phyloP scores from a whole-genome alignment of 2,888 invertebrate species.

The Agrochola lota region DNA sequence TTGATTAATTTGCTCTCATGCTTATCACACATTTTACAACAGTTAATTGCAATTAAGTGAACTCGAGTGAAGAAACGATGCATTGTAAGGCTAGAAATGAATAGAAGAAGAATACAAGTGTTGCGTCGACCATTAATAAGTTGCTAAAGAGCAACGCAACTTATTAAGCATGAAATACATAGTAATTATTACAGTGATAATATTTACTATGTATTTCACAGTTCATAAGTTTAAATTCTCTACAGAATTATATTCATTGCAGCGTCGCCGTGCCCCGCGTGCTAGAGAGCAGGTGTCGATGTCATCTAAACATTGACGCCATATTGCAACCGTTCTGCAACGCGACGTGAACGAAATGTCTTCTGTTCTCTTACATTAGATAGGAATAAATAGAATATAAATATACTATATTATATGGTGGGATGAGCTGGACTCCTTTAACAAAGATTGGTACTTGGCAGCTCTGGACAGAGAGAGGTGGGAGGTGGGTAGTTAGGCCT shows the following conservation, averaged over 20 bases:
- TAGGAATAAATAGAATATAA: background rate
- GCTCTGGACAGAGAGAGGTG: background rate
- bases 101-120: background rate
- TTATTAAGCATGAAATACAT: too few relatives aligned
- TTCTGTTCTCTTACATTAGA: background rate
- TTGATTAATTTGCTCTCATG: background rate
- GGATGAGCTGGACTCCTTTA: background rate
- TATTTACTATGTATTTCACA: conserved; percentile 10
- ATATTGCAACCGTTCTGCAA: conserved; percentile 64
- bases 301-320: conserved; percentile 60
- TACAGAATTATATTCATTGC: conserved; percentile 13
- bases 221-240: conserved; percentile 15
- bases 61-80: background rate
- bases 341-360: conserved; percentile 57
- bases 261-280: conserved; percentile 25
- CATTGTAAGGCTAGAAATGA: background rate
- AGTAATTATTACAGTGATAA: background rate
- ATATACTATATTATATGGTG: background rate
- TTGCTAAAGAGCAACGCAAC: background rate
- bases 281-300: conserved; percentile 49
- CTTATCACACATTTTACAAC: background rate
- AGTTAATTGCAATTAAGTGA: background rate
- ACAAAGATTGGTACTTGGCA: background rate
- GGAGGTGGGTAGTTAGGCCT: background rate
- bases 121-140: background rate